Percentiles rank a stretch among this genome's conserved stretches.
Evolutionary conservation across 2,888 invertebrate genomes (phyloP).

Genomic region (Agrochola lychnidis): DNA sequence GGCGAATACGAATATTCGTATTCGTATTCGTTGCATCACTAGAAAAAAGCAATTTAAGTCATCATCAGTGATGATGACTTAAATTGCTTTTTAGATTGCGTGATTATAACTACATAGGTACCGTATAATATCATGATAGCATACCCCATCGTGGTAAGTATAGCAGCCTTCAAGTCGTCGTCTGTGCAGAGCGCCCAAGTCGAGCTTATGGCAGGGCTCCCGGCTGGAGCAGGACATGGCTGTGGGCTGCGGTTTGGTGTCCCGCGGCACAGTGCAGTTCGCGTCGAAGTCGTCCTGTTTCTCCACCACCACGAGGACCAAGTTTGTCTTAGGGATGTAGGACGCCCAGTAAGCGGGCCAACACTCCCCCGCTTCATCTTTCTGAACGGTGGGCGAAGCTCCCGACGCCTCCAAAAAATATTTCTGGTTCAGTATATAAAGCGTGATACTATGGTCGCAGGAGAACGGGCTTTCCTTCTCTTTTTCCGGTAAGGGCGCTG

Average conservation of each 20-base stretch:
- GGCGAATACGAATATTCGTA: too few relatives aligned
- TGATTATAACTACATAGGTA: neutral
- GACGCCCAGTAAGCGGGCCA: conserved; percentile 92
- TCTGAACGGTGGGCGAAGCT: conserved; percentile 76
- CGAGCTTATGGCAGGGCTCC: conserved; percentile 94
- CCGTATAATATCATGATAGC: neutral
- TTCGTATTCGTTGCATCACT: too few relatives aligned
- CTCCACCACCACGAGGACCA: conserved; percentile 94
- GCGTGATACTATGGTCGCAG: conserved; percentile 93
- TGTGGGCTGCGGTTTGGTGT: conserved; percentile 89
- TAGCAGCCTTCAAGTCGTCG: conserved; percentile 94
- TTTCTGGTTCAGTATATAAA: conserved; percentile 93
- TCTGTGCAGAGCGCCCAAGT: conserved; percentile 92
- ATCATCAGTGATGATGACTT: too few relatives aligned
- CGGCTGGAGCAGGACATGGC: conserved; percentile 82
- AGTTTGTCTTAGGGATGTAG: conserved; percentile 94
- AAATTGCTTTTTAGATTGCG: too few relatives aligned
- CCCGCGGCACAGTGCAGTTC: conserved; percentile 90
- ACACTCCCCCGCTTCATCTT: conserved; percentile 78
- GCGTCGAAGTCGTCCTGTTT: conserved; percentile 72
- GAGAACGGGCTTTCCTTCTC: conserved; percentile 88
- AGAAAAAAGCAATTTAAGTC: neutral
- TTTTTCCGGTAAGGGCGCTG: conserved; percentile 71
- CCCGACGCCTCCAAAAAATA: conserved; percentile 84
- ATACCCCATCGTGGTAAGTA: conserved; percentile 93